Conservation (phyloP, 2,888 invertebrate genomes). For the Drosophila lacicola region DNA sequence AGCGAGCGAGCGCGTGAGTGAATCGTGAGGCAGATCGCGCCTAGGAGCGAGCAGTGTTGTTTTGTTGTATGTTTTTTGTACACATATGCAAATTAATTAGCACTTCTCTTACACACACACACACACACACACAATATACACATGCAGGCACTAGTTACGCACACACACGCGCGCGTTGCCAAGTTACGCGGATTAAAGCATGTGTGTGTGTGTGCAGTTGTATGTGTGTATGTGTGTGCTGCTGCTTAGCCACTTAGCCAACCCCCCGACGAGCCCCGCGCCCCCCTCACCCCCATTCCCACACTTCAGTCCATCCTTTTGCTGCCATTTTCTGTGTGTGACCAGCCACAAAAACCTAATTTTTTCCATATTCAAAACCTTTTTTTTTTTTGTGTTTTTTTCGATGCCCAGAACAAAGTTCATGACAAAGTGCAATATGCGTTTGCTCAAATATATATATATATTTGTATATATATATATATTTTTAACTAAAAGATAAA, state of each 20-base stretch:
- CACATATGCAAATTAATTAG: slow-evolving; percentile 15
- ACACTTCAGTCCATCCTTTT: background rate
- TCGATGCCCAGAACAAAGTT: slow-evolving; percentile 65
- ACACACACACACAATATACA: background rate
- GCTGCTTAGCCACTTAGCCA: background rate
- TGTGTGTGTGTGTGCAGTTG: background rate
- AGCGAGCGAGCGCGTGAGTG: slow-evolving; percentile 1
- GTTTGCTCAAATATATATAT: slow-evolving; percentile 39
- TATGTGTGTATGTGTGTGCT: slow-evolving; percentile 11
- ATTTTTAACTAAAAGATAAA: slow-evolving; percentile 6
- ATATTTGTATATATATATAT: slow-evolving; percentile 1
- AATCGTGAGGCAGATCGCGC: slow-evolving; percentile 17
- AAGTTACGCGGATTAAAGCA: background rate
- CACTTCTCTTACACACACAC: slow-evolving; percentile 10
- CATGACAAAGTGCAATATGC: slow-evolving; percentile 71
- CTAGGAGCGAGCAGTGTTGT: slow-evolving; percentile 47
- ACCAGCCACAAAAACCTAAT: slow-evolving; percentile 8
- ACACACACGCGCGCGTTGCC: background rate
- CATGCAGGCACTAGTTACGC: too few species aligned
- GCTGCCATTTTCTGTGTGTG: slow-evolving; percentile 40
- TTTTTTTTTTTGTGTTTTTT: slow-evolving; percentile 25
- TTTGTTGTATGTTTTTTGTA: slow-evolving; percentile 43
- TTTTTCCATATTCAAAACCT: background rate
- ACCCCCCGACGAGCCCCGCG: background rate
- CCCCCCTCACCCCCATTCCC: too few species aligned